Conservation (phyloP, 30 jellyfish, hydroid and myxozoan genomes). For the Sanderia malayensis region DNA sequence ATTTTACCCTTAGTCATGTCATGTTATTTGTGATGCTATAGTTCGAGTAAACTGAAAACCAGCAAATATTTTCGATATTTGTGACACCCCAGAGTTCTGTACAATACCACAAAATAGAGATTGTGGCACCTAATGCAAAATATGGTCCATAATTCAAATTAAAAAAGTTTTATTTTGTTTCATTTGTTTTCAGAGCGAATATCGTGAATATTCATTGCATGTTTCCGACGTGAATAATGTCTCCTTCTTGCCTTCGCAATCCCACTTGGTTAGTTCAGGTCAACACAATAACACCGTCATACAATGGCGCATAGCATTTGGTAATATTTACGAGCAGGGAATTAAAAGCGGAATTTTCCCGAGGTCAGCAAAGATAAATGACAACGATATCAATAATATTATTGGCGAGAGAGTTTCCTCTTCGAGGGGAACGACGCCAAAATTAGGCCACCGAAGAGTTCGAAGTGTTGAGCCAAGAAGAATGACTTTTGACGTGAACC, state of each 20-base stretch:
- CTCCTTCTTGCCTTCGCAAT: conserved; percentile 34
- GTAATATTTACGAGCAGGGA: conserved; percentile 18
- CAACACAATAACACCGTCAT: conserved; percentile 47
- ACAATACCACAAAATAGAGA: no score
- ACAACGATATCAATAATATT: background rate
- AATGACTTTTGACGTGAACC: background rate
- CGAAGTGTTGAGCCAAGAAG: conserved; percentile 22
- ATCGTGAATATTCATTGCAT: conserved; percentile 55
- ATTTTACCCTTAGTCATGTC: no score
- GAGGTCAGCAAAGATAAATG: background rate
- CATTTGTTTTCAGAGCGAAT: conserved; percentile 15
- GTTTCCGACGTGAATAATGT: conserved; percentile 31
- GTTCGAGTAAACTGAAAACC: no score
- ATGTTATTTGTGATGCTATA: no score
- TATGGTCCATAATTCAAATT: no score
- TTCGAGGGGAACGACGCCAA: conserved; percentile 20
- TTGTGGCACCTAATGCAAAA: no score
- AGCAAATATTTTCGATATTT: no score
- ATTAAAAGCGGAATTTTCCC: conserved; percentile 11
- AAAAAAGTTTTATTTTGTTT: no score
- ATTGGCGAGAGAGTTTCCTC: conserved; percentile 2
- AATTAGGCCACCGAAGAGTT: conserved; percentile 54
- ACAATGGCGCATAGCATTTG: conserved; percentile 58
- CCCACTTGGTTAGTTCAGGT: conserved; percentile 41
- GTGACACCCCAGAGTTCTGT: no score